Base-by-base conservation (phyloP, 2,888 invertebrate genomes). In the Icerya purchasi region DNA sequence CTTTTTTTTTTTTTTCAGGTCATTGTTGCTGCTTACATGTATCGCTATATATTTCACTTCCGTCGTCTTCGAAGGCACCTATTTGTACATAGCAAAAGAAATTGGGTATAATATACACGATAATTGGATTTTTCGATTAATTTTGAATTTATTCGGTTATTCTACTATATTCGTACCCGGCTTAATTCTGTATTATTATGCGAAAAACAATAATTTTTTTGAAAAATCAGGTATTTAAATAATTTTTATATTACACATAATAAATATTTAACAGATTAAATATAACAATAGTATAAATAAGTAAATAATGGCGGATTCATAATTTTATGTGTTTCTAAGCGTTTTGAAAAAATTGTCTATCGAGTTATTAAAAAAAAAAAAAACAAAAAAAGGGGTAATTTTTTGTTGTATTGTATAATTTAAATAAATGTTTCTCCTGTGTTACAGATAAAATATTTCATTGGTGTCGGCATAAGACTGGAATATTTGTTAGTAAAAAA, bases 161-260 rank as follows among this genome's bases (percentile, higher is more conserved):
- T 79, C 83, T 2, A 87, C 89, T n/a, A 77, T 96, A 60, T 76
- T 93, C 69, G 72, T 92, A 61, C 93, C 94, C 1, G 88, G 88
- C 55, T 84, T 80, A 69, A 72, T 92, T 20, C 77, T 91, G 59
- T 86, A 86, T 70, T 83, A 83, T 70, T 91, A 89, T 72, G 77
- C 89, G n/a, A 60, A 56, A 22, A 78, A 81, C 64, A 82, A 79
- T 57, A 84, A 86, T 66, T 88, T 88, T 69, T 76, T 89, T 66
- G 89, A 91, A 69, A 81, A 82, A 71, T 76, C 80, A 69, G 79
- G 88, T 86, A 71, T 23, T 19, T 25, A 24, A 55, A 19, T n/a
- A n/a, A n/a, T n/a, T n/a, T n/a, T n/a, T n/a, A n/a, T n/a, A n/a
- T n/a, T n/a, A n/a, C n/a, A n/a, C n/a, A n/a, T n/a, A n/a, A n/a